These are phyloP conservation scores for Amphipyra berbera DNA, from an alignment of 2,888 invertebrate genomes.

Conservation along the genomic window DNA sequence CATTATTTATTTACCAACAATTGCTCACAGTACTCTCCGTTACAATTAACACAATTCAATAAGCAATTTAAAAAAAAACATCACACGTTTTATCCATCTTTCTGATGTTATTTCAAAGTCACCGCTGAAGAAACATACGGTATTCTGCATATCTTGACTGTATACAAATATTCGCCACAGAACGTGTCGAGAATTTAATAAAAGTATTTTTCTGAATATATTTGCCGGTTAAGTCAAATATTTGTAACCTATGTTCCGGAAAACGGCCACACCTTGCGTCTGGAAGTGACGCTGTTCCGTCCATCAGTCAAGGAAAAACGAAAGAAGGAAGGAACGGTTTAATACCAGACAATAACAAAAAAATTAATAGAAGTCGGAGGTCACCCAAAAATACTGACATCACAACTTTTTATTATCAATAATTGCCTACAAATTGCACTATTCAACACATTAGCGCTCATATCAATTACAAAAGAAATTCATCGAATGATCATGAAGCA, in stretches of 20 bases:
- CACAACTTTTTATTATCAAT: slow-evolving; percentile 59
- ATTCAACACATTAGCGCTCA: slow-evolving; percentile 69
- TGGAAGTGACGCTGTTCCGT: slow-evolving; percentile 11
- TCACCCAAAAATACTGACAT: slow-evolving; percentile 51
- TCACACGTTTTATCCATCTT: too few species aligned
- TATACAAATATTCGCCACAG: too few species aligned
- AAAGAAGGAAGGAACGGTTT: slow-evolving; percentile 39
- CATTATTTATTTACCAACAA: too few species aligned
- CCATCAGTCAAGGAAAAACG: slow-evolving; percentile 24
- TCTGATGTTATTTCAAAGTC: too few species aligned
- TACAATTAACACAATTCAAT: too few species aligned
- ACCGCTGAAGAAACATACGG: too few species aligned
- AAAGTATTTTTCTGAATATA: background rate
- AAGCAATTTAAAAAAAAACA: too few species aligned
- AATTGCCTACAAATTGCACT: slow-evolving; percentile 63
- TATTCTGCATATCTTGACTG: too few species aligned
- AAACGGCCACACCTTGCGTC: slow-evolving; percentile 13
- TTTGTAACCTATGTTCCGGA: slow-evolving; percentile 4
- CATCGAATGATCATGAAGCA: slow-evolving; percentile 70
- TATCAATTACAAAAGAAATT: slow-evolving; percentile 75
- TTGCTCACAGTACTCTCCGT: too few species aligned
- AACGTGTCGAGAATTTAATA: background rate
- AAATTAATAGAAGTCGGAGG: slow-evolving; percentile 51
- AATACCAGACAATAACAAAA: slow-evolving; percentile 32
- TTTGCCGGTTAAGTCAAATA: background rate